Conservation (phyloP, 2,113 vertebrate genomes). For the Rattus norvegicus region GRCr8 NC_086023.1:51711501-51712000, state of each 20-base stretch:
- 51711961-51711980: neutral
- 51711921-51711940: neutral
- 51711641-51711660: no score
- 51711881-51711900: neutral
- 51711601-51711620: no score
- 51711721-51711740: neutral
- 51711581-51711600: no score
- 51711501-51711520: neutral
- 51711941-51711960: neutral
- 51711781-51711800: neutral
- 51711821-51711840: neutral
- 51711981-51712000: neutral
- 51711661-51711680: no score
- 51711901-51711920: neutral
- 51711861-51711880: neutral
- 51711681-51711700: no score
- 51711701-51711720: no score
- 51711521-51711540: neutral
- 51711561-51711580: no score
- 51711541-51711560: no score
- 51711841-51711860: neutral
- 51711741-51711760: neutral
- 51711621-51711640: no score
- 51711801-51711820: neutral
- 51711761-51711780: neutral